A percentile compares a stretch with the other conserved stretches of the same genome.
Evolutionary conservation across 2,797 vertebrate genomes (phyloP).

Genomic region (Cuniculus paca): DNA sequence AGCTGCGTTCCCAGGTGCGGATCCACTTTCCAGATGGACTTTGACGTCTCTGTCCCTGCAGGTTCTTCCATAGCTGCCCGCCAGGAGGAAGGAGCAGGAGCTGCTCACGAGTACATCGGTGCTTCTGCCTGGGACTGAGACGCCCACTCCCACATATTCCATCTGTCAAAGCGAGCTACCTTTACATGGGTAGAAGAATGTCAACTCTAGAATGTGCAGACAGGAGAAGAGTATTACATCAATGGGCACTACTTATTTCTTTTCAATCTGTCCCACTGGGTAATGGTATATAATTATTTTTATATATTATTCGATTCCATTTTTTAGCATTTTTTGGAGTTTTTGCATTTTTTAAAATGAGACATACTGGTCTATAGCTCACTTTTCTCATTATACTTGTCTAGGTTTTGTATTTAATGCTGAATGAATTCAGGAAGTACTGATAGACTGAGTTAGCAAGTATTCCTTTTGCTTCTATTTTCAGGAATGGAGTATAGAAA

Average conservation of each 20-base stretch:
- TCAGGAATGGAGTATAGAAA: no score
- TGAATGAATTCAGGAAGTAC: background rate
- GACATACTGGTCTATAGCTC: background rate
- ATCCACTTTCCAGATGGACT: background rate
- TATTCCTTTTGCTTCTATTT: no score
- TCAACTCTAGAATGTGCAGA: background rate
- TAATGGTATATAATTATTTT: background rate
- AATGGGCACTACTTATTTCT: background rate
- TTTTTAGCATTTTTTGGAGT: constrained; percentile 16
- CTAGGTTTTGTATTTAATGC: background rate
- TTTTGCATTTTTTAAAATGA: background rate
- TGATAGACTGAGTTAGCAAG: no score
- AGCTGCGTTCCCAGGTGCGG: background rate
- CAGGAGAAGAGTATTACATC: background rate
- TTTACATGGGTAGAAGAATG: background rate
- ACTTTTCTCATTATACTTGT: background rate
- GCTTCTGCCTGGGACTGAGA: background rate
- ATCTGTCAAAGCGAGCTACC: background rate
- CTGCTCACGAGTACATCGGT: background rate
- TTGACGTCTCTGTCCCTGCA: background rate
- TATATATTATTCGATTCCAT: background rate
- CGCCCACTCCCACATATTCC: background rate
- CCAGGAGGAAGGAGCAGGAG: background rate
- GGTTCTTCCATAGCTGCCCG: background rate
- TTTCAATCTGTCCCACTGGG: background rate